These are phyloP conservation scores for Dipodomys spectabilis DNA, from an alignment of 2,113 vertebrate species.

Conservation along the genomic window DNA sequence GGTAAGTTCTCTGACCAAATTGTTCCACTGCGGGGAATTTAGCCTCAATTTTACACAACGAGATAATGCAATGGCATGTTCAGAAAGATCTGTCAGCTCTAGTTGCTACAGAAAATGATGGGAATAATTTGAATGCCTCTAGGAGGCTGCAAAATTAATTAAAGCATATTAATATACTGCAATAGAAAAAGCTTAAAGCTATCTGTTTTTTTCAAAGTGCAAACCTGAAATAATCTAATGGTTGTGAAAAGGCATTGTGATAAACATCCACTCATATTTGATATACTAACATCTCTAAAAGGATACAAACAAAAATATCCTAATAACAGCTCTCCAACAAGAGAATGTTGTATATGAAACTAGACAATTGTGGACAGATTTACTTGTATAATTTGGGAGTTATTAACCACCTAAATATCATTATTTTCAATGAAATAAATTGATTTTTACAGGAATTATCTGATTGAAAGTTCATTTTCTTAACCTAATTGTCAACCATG, in stretches of 20 bases:
- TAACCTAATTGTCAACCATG: background rate
- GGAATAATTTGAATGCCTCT: background rate
- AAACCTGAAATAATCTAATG: background rate
- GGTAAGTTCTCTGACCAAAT: background rate
- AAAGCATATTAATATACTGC: background rate
- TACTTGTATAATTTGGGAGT: background rate
- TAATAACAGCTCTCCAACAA: background rate
- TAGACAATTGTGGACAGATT: background rate
- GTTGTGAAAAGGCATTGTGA: background rate
- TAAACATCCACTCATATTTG: background rate
- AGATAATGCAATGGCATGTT: background rate
- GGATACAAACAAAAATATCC: background rate
- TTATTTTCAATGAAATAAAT: background rate
- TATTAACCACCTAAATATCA: background rate
- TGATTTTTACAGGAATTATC: background rate
- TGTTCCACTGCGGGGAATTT: background rate
- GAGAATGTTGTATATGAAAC: background rate
- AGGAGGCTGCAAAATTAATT: conserved; percentile 10
- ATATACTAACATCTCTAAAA: background rate
- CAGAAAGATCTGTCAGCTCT: background rate
- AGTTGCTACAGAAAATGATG: background rate
- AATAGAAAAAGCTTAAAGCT: background rate
- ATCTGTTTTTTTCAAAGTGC: too few species aligned
- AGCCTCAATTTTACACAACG: background rate
- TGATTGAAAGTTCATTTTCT: background rate